These are phyloP conservation scores for Neolamprologus brichardi DNA, from an alignment of 2,113 vertebrate species.

Conservation along the genomic window DNA sequence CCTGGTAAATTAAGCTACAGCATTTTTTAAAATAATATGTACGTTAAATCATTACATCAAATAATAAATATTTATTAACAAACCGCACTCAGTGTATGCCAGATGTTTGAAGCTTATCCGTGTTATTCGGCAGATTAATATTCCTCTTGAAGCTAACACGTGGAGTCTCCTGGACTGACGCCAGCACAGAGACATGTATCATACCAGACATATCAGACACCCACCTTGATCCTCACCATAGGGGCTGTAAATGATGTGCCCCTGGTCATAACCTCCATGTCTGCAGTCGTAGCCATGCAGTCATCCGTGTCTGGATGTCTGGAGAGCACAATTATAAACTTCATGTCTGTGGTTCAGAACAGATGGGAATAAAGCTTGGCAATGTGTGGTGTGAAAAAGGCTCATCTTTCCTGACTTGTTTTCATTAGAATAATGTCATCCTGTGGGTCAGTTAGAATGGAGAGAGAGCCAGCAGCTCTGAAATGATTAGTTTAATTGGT, in stretches of 20 bases:
- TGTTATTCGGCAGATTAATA: not conserved
- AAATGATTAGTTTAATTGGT: slow-evolving; percentile 2
- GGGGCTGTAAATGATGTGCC: not conserved
- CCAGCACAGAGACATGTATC: not conserved
- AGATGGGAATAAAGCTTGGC: not conserved
- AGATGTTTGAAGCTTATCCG: not conserved
- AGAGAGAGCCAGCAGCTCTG: not conserved
- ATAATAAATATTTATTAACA: not conserved
- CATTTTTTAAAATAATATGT: not conserved
- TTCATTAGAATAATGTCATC: not conserved
- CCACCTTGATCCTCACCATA: not conserved
- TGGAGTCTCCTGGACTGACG: not conserved
- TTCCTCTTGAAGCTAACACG: slow-evolving; percentile 7
- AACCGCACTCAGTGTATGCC: not conserved
- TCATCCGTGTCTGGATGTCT: not conserved
- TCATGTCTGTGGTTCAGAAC: not conserved
- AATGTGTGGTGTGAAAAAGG: not conserved
- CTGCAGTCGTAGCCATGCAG: not conserved
- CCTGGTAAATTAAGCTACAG: not conserved
- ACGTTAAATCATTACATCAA: not conserved
- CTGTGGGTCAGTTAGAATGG: not conserved
- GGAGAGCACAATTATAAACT: not conserved
- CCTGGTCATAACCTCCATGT: not conserved
- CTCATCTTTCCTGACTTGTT: not conserved
- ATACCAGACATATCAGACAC: not conserved